Evolutionary conservation across 2,797 vertebrate genomes (phyloP).

Genomic region (Sternarchorhynchus goeldii): DNA sequence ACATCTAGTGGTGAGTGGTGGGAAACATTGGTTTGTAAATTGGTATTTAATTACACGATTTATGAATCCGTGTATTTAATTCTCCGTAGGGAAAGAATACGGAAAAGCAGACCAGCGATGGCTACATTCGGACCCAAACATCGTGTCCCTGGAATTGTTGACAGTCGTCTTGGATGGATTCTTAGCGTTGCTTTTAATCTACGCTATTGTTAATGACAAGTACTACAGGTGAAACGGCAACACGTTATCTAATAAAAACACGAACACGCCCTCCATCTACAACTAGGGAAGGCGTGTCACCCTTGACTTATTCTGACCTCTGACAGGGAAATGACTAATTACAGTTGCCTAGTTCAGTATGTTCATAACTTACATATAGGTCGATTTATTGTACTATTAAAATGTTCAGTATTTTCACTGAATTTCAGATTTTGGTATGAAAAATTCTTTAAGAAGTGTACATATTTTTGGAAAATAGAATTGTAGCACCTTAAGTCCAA

Average conservation of each 20-base stretch:
- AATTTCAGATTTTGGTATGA: no score
- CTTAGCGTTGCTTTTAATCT: conserved; percentile 71
- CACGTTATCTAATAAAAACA: not conserved
- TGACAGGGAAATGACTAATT: no score
- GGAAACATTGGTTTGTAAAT: not conserved
- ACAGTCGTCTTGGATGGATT: conserved; percentile 71
- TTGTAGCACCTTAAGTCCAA: not conserved
- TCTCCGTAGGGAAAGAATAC: conserved; percentile 80
- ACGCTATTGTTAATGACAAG: conserved; percentile 72
- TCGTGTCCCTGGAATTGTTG: conserved; percentile 74
- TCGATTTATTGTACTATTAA: no score
- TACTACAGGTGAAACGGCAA: conserved; percentile 68
- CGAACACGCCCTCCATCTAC: not conserved
- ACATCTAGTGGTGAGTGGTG: conserved; percentile 44
- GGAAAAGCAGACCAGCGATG: conserved; percentile 80
- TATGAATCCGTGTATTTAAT: conserved; percentile 10
- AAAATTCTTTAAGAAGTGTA: no score
- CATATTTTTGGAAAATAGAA: no score
- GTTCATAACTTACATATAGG: no score
- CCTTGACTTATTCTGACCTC: not conserved
- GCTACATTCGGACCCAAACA: conserved; percentile 72
- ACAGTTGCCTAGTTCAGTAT: no score
- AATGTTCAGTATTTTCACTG: no score
- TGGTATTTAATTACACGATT: no score
- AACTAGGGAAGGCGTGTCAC: no score